phyloP scores from a whole-genome alignment of 2,113 vertebrate species.

The Campylomormyrus numenius region DNA sequence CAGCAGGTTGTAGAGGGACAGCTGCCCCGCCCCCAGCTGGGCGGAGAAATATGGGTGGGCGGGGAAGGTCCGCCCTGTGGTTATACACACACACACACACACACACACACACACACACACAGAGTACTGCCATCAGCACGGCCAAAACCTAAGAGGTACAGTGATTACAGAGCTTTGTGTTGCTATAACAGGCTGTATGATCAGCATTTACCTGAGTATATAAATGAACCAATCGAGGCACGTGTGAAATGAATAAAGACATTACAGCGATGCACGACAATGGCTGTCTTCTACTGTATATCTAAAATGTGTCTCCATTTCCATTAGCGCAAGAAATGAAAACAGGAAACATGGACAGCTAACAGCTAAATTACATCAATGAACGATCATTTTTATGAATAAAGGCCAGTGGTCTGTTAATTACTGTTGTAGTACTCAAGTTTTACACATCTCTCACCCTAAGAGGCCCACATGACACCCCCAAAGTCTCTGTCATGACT shows the following conservation, averaged over 20 bases:
- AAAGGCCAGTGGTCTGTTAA: neutral
- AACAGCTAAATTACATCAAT: neutral
- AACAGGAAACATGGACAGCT: neutral
- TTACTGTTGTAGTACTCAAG: neutral
- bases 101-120: neutral
- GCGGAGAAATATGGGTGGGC: conserved; percentile 92
- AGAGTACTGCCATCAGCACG: neutral
- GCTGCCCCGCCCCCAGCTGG: conserved; percentile 86
- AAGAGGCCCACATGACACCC: neutral
- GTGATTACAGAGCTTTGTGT: neutral
- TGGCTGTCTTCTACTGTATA: neutral
- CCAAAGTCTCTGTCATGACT: neutral
- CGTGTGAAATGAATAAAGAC: neutral
- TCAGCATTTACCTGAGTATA: neutral
- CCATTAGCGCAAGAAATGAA: neutral
- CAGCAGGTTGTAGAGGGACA: conserved; percentile 93
- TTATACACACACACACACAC: neutral
- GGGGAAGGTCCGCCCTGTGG: conserved; percentile 87
- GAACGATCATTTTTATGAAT: neutral
- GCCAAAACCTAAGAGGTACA: neutral
- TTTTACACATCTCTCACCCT: neutral
- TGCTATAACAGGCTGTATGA: neutral
- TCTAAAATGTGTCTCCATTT: neutral
- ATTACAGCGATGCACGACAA: neutral
- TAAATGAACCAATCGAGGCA: neutral